These are phyloP conservation scores for Zoroaster sp. DNA, from an alignment of 53 echinoderm and acorn worm species.

Conservation along the genomic window DNA sequence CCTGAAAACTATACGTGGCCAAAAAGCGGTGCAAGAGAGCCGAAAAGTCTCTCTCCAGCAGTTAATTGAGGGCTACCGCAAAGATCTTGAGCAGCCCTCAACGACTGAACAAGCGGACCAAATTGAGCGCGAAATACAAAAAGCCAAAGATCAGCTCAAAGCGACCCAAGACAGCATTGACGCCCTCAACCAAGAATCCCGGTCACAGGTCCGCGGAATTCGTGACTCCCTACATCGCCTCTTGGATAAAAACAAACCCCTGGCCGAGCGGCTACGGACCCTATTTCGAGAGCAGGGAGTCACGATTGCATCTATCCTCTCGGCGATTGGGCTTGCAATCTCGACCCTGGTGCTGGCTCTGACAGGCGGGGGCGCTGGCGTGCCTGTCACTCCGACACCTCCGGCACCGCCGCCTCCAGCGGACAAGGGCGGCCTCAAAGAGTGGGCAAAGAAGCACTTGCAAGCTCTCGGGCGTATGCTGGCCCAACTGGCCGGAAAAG, in stretches of 20 bases:
- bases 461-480: background rate
- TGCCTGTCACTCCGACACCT: background rate
- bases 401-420: no score
- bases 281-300: constrained; percentile 29
- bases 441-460: constrained; percentile 1
- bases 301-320: constrained; percentile 9
- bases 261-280: constrained; percentile 29
- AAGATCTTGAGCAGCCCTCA: constrained; percentile 12
- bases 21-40: background rate
- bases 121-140: constrained; percentile 6
- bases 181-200: background rate
- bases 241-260: background rate
- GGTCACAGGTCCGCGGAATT: constrained; percentile 14
- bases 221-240: background rate
- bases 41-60: background rate
- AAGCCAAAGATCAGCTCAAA: background rate
- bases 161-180: background rate
- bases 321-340: background rate
- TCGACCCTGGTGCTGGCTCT: constrained; percentile 1
- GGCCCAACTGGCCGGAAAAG: constrained; percentile 1
- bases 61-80: background rate
- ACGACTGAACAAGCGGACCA: constrained; percentile 6
- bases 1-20: no score
- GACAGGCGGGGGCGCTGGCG: background rate
- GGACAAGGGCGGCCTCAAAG: background rate